phyloP scores from a whole-genome alignment of 2,797 vertebrate species.

The Chelon labrosus region DNA sequence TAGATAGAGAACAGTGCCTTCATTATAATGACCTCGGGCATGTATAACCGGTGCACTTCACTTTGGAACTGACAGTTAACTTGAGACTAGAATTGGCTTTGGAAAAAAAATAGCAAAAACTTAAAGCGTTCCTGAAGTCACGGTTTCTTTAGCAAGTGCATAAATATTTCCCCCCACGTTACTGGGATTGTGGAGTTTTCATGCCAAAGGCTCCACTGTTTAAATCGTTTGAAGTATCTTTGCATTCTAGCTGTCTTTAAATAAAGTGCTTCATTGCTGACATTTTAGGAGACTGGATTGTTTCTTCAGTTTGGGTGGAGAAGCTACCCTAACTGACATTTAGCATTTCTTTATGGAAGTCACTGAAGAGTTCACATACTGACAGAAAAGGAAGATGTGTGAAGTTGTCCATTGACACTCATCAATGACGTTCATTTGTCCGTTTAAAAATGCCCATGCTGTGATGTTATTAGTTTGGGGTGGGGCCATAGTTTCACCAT shows the following conservation, averaged over 20 bases:
- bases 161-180: not conserved
- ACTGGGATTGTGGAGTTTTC: too few species aligned
- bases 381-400: not conserved
- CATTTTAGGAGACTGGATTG: not conserved
- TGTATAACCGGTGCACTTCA: not conserved
- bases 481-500: not conserved
- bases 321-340: constrained; percentile 6
- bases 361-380: accelerated
- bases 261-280: not conserved
- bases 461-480: not conserved
- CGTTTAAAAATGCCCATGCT: not conserved
- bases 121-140: not conserved
- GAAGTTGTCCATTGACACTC: not conserved
- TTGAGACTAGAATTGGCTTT: not conserved
- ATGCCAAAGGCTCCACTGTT: not conserved
- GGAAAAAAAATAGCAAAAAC: not conserved
- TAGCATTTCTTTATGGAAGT: not conserved
- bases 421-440: not conserved
- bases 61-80: not conserved
- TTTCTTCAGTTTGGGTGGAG: not conserved
- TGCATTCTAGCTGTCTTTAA: not conserved
- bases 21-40: not conserved
- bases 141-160: not conserved
- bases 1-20: not conserved
- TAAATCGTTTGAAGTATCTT: not conserved